A percentile compares a stretch with the other conserved stretches of the same genome.
Conservation (phyloP, 2,113 vertebrate genomes). For the Setophaga petechia region DNA sequence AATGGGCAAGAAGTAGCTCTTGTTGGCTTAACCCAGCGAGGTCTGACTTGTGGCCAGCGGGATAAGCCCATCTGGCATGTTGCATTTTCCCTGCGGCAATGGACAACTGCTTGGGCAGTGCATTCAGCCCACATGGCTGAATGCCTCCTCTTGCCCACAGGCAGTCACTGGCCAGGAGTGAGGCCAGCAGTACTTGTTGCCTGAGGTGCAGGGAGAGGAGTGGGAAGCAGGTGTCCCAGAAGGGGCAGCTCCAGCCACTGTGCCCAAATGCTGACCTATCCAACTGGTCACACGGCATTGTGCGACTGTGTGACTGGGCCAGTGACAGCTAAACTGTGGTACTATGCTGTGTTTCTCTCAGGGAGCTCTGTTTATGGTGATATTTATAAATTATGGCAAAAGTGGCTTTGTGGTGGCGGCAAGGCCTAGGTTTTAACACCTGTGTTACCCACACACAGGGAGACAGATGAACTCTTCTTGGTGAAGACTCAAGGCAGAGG, state of each 20-base stretch:
- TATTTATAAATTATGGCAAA: background rate
- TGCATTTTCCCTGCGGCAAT: background rate
- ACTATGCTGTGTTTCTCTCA: background rate
- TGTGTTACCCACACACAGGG: background rate
- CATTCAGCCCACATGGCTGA: background rate
- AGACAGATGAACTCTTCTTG: background rate
- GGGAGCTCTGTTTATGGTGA: background rate
- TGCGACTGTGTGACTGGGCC: background rate
- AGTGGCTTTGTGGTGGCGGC: rapidly evolving
- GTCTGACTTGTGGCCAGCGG: background rate
- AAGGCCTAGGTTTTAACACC: background rate
- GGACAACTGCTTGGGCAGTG: background rate
- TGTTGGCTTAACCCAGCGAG: background rate
- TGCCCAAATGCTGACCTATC: background rate
- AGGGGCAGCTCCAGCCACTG: background rate
- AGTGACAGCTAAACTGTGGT: background rate
- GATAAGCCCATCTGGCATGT: background rate
- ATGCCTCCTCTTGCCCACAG: background rate
- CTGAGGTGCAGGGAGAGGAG: background rate
- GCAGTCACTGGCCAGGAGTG: background rate
- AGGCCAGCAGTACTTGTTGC: background rate
- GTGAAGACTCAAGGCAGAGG: background rate
- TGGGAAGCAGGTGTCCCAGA: rapidly evolving
- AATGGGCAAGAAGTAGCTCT: background rate
- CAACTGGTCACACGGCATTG: rapidly evolving